A percentile compares a stretch with the other conserved stretches of the same genome.
Conservation (phyloP, 2,888 invertebrate genomes). For the Frankliniella fusca region DNA sequence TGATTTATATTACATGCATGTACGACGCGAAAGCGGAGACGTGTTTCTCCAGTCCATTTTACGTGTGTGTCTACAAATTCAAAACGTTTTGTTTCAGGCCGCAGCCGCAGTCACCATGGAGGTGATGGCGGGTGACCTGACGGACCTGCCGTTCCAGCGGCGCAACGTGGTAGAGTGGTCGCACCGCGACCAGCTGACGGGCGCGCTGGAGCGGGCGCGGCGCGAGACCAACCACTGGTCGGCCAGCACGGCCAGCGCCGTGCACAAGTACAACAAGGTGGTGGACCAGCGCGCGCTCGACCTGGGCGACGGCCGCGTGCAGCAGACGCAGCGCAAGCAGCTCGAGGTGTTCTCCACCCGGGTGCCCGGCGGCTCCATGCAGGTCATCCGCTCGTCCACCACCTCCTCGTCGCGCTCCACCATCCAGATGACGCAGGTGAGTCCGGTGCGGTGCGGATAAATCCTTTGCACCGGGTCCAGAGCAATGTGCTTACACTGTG, state of each 20-base stretch:
- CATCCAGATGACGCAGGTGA: slow-evolving; percentile 39
- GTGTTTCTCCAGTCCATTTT: no score
- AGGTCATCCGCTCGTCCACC: slow-evolving; percentile 64
- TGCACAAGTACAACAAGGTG: slow-evolving; percentile 46
- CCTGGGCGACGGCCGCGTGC: slow-evolving; percentile 52
- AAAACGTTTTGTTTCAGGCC: background rate
- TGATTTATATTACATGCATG: background rate
- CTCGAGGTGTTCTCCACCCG: slow-evolving; percentile 69
- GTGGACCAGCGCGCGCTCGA: slow-evolving; percentile 54
- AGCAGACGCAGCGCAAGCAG: slow-evolving; percentile 50
- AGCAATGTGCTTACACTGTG: no score
- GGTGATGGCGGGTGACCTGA: slow-evolving; percentile 42
- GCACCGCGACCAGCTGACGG: slow-evolving; percentile 52
- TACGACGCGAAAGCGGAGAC: no score
- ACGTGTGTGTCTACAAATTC: background rate
- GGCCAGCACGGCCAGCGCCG: slow-evolving; percentile 47
- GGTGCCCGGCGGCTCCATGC: slow-evolving; percentile 63
- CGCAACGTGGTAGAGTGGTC: slow-evolving; percentile 57
- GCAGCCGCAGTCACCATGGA: slow-evolving; percentile 32
- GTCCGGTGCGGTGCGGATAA: no score
- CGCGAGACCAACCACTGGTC: slow-evolving; percentile 55
- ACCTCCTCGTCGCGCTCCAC: slow-evolving; percentile 38
- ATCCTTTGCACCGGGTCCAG: no score
- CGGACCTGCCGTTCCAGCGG: slow-evolving; percentile 51
- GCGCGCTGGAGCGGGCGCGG: slow-evolving; percentile 53